Evolutionary conservation across 2,797 vertebrate species (phyloP).

Genomic region (Buceros bicornis): DNA sequence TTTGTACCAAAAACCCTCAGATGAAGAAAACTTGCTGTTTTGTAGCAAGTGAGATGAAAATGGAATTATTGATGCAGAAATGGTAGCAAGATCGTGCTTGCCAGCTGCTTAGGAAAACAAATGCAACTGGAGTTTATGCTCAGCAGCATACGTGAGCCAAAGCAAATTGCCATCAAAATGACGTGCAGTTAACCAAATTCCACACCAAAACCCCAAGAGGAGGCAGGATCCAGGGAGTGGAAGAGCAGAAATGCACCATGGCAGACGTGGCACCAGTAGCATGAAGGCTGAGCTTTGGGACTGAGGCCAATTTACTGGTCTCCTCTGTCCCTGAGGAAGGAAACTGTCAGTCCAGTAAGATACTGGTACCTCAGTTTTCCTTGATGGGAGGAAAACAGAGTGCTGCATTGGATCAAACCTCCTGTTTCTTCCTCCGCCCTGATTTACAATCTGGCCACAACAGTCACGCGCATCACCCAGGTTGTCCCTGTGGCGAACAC

Average conservation of each 20-base stretch:
- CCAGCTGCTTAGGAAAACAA: constrained; percentile 47
- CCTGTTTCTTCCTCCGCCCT: neutral
- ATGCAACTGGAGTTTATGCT: constrained; percentile 9
- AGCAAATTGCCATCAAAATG: constrained; percentile 20
- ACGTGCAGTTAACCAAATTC: neutral
- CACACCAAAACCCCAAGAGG: neutral
- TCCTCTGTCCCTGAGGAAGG: neutral
- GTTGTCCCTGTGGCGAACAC: neutral
- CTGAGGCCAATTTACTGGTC: neutral
- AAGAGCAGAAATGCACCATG: neutral
- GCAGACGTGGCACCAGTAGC: neutral
- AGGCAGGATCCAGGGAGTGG: neutral
- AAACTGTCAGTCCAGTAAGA: neutral
- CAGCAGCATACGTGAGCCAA: constrained; percentile 29
- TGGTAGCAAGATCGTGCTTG: constrained; percentile 10
- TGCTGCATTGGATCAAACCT: neutral
- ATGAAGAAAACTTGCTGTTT: neutral
- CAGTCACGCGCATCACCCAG: fast-evolving
- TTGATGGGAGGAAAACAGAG: neutral
- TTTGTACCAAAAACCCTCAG: neutral
- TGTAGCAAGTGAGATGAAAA: constrained; percentile 54
- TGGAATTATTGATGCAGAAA: constrained; percentile 39
- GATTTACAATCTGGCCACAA: neutral
- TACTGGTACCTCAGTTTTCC: neutral
- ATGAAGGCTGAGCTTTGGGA: neutral